Conservation (phyloP, 1,140 invertebrate genomes). For the Apis cerana region DNA sequence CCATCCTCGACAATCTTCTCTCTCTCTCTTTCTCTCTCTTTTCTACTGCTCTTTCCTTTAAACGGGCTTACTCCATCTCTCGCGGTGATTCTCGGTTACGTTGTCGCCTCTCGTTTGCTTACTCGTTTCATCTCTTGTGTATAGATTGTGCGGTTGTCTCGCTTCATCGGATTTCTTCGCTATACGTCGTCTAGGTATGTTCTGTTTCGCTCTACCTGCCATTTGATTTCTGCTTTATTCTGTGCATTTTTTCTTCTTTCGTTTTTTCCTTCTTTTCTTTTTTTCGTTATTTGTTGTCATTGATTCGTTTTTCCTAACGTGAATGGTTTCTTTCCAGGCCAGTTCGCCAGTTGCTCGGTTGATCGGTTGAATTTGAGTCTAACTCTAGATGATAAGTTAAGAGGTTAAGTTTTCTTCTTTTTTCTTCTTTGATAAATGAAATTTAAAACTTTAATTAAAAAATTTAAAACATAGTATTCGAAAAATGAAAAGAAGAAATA, state of each 20-base stretch:
- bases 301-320: background rate
- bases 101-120: slow-evolving; percentile 11
- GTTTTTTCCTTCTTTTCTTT: background rate
- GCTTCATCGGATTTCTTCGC: background rate
- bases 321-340: background rate
- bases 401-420: background rate
- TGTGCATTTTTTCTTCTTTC: background rate
- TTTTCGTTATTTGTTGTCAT: background rate
- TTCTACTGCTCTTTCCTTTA: too few species aligned
- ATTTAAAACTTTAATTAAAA: too few species aligned
- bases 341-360: too few species aligned
- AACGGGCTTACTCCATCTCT: slow-evolving; percentile 18
- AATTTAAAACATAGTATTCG: too few species aligned
- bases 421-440: background rate
- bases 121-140: background rate
- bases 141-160: background rate
- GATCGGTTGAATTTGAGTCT: too few species aligned
- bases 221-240: background rate
- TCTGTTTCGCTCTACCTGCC: background rate
- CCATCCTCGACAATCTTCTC: background rate
- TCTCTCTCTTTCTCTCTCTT: background rate
- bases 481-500: too few species aligned
- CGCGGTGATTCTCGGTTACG: slow-evolving; percentile 20
- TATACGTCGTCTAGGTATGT: background rate
- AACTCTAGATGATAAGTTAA: too few species aligned